Conservation (phyloP, 2,888 invertebrate species). For the Drosophila infuscata region DNA sequence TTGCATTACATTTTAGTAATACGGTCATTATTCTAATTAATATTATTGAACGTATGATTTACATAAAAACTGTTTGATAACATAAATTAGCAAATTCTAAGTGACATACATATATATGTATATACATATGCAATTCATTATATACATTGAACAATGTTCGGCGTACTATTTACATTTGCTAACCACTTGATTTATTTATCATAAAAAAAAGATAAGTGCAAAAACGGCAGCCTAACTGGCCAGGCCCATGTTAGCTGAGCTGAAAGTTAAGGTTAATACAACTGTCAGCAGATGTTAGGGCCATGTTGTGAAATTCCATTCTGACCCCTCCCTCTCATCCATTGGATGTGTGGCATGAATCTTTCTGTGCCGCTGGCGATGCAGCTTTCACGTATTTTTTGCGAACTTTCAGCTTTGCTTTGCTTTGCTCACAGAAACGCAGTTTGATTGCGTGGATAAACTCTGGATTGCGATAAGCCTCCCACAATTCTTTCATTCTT, state of each 20-base stretch:
- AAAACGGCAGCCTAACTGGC: constrained; percentile 20
- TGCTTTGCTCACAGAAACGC: not conserved
- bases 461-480: not conserved
- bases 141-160: constrained; percentile 1
- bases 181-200: too few species aligned
- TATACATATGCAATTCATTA: too few species aligned
- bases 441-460: not conserved
- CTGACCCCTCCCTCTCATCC: not conserved
- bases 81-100: not conserved
- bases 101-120: not conserved
- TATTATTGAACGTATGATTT: too few species aligned
- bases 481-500: not conserved
- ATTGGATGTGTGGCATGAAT: constrained; percentile 10
- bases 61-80: too few species aligned
- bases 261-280: constrained; percentile 53
- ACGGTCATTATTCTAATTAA: not conserved
- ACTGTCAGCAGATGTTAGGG: constrained; percentile 46
- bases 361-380: constrained; percentile 28
- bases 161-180: too few species aligned
- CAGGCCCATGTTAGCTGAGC: constrained; percentile 8
- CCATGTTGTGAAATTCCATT: constrained; percentile 4
- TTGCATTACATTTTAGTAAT: not conserved
- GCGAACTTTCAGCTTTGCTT: not conserved
- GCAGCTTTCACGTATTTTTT: constrained; percentile 26
- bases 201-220: not conserved